Evolutionary conservation across 1,140 invertebrate species (phyloP), one percentile per base, ranked within the genome.

Genomic region (Patella vulgata): DNA sequence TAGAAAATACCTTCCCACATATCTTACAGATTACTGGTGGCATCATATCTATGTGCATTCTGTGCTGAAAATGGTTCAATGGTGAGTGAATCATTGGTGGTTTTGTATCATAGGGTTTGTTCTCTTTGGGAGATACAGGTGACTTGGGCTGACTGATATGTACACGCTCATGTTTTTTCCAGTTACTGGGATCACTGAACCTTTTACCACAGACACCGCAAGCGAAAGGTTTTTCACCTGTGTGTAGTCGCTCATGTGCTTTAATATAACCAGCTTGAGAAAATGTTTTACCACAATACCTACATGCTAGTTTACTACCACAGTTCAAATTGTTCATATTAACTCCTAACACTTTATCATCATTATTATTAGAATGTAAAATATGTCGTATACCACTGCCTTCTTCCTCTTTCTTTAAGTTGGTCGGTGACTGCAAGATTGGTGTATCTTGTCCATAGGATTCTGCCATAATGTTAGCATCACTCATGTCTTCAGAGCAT

Each of bases 161-260:
- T 6, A 83, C 80, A 8, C 82, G 73, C 21, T 82, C 76, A 66
- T 87, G 86, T 46, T 83, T 81, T 59, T 83, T 82, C 67, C 86
- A 78, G 59, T 85, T 82, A 25, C 82, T 83, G 14, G 81, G 71
- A 31, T 80, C 74, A 28, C 80, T 74, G 68, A 87, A 87, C 5
- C 80, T 74, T 51, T 84, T 79, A 4, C 75, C 74, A 66, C 86
- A 87, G 21, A 83, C 77, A 9, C 79, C 75, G 63, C 86, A 87
- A 14, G 73, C 62, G 53, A 78, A 81, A 12, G 78, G 80, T 52
- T 77, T 80, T 36, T 79, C 77, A 21, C 77, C 77, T 0, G 76
- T 80, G 77, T 97, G 95, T 0, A 94, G 96, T 77, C 95, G 94
- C 59, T 75, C 74, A 42, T 78, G 75, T 5, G 75, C 75, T 33